A percentile compares a stretch with the other conserved stretches of the same genome.
Conservation (phyloP, 2,797 vertebrate species). For the Lacerta viridis region DNA sequence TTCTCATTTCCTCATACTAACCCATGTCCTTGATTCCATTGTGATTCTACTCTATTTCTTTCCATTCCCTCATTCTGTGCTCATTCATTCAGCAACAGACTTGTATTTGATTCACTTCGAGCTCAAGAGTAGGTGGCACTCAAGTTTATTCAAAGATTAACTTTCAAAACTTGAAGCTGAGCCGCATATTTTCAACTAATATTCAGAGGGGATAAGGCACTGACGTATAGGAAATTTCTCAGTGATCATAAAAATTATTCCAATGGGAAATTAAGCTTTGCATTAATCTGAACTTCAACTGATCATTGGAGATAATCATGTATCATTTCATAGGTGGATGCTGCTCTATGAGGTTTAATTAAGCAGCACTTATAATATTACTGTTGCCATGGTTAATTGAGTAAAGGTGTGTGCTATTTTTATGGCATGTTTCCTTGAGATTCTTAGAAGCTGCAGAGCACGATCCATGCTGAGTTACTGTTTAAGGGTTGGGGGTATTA, state of each 20-base stretch:
- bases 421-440: constrained; percentile 36
- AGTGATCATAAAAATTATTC: constrained; percentile 32
- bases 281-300: constrained; percentile 22
- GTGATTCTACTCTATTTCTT: no score
- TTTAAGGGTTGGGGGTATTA: background rate
- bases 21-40: no score
- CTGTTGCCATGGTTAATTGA: constrained; percentile 46
- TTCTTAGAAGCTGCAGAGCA: background rate
- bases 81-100: background rate
- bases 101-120: background rate
- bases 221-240: constrained; percentile 15
- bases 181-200: constrained; percentile 21
- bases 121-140: background rate
- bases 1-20: no score
- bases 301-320: constrained; percentile 47
- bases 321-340: constrained; percentile 37
- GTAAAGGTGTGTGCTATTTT: constrained; percentile 39
- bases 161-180: constrained; percentile 1
- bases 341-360: constrained; percentile 30
- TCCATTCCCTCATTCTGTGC: background rate
- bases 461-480: background rate
- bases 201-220: background rate
- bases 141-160: background rate
- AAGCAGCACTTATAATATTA: constrained; percentile 44
- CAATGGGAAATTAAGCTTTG: constrained; percentile 34